Evolutionary conservation across 2,113 vertebrate species (phyloP).

Genomic region (Pachypanchax playfairii): DNA sequence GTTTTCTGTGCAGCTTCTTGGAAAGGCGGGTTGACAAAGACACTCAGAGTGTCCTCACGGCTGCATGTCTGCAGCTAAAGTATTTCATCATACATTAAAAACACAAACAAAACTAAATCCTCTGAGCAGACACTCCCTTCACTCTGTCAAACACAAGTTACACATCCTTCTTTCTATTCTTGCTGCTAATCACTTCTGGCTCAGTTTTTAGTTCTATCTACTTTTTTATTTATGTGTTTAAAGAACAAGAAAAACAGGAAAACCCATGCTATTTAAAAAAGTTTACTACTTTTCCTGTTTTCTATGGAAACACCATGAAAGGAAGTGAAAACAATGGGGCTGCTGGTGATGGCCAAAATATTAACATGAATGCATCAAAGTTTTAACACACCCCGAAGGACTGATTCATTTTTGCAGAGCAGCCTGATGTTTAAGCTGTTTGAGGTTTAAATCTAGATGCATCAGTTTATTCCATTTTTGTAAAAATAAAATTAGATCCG

Average conservation of each 20-base stretch:
- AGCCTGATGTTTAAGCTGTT: no score
- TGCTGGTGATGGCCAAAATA: neutral
- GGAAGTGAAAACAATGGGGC: neutral
- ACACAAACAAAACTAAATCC: conserved; percentile 4
- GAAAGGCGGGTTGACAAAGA: neutral
- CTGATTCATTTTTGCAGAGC: neutral
- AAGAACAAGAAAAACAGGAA: no score
- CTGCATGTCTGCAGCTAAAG: neutral
- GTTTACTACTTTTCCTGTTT: neutral
- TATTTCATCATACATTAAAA: neutral
- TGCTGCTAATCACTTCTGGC: neutral
- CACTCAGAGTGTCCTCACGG: neutral
- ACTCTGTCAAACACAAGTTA: conserved; percentile 6
- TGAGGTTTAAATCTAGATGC: no score
- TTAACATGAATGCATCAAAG: neutral
- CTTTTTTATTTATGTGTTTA: no score
- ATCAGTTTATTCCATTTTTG: no score
- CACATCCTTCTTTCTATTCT: neutral
- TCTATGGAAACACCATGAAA: neutral
- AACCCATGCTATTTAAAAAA: no score
- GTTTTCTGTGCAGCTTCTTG: conserved; percentile 7
- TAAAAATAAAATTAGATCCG: no score
- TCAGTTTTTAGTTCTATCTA: no score
- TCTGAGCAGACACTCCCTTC: conserved; percentile 28
- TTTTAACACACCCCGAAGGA: neutral